Evolutionary conservation across 2,888 invertebrate genomes (phyloP).

Genomic region (Trissolcus japonicus): DNA sequence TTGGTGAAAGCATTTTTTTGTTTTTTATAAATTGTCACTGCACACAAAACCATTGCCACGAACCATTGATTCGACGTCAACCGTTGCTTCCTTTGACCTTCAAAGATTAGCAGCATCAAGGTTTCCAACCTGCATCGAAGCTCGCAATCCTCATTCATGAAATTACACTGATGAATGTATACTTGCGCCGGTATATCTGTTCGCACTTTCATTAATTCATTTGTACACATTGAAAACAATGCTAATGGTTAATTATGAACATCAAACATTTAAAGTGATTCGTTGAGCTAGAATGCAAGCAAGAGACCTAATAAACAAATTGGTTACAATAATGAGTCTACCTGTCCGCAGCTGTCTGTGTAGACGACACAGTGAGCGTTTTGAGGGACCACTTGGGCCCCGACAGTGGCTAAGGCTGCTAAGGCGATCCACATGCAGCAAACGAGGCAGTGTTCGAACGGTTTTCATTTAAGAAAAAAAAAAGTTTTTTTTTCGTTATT

Average conservation of each 20-base stretch:
- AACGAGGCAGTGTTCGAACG: slow-evolving; percentile 77
- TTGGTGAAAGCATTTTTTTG: slow-evolving; percentile 16
- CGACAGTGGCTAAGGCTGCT: slow-evolving; percentile 80
- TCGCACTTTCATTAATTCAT: slow-evolving; percentile 2
- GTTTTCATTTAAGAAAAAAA: slow-evolving; percentile 67
- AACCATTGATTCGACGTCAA: slow-evolving; percentile 44
- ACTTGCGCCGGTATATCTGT: slow-evolving; percentile 7
- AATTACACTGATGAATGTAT: slow-evolving; percentile 22
- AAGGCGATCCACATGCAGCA: slow-evolving; percentile 80
- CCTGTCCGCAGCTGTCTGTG: slow-evolving; percentile 97
- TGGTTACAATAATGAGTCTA: slow-evolving; percentile 79
- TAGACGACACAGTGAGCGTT: slow-evolving; percentile 96
- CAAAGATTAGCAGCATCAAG: slow-evolving; percentile 75
- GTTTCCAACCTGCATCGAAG: slow-evolving; percentile 71
- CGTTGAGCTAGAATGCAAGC: slow-evolving; percentile 66
- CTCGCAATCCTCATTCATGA: slow-evolving; percentile 54
- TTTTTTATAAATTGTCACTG: slow-evolving; percentile 9
- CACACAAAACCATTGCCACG: slow-evolving; percentile 25
- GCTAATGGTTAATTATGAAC: slow-evolving; percentile 23
- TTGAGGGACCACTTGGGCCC: slow-evolving; percentile 84
- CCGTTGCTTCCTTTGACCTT: slow-evolving; percentile 66
- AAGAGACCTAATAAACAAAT: slow-evolving; percentile 75
- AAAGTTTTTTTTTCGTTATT: slow-evolving; percentile 59
- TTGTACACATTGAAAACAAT: slow-evolving; percentile 10
- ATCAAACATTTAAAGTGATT: slow-evolving; percentile 48